Percentiles rank a stretch among this genome's conserved stretches.
Conservation (phyloP, 2,888 invertebrate genomes). For the Cantharis rufa region DNA sequence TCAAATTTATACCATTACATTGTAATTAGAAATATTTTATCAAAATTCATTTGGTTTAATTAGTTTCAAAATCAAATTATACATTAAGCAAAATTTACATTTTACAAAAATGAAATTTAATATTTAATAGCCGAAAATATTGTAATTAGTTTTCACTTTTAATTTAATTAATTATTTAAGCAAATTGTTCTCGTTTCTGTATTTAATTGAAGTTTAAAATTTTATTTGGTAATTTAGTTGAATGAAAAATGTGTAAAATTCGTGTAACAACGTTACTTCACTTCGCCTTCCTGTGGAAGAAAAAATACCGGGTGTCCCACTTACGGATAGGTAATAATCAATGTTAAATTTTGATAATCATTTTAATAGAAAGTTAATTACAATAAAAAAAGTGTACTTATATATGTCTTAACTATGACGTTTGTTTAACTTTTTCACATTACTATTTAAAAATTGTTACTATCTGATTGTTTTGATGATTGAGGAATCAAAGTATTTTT, state of each 20-base stretch:
- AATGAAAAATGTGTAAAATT: neutral
- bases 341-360: neutral
- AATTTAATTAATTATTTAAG: neutral
- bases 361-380: neutral
- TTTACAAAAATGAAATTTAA: neutral
- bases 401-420: neutral
- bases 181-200: neutral
- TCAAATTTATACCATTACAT: neutral
- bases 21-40: neutral
- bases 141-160: neutral
- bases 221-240: neutral
- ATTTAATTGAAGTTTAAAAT: neutral
- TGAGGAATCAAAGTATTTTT: neutral
- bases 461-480: neutral
- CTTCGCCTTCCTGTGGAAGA: neutral
- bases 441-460: neutral
- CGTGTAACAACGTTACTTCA: neutral
- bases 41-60: neutral
- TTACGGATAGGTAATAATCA: neutral
- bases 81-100: neutral
- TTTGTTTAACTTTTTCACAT: neutral
- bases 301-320: neutral
- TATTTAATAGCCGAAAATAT: neutral
- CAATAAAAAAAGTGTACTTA: neutral
- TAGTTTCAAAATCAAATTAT: neutral